Evolutionary conservation across 2,113 vertebrate species (phyloP).

Genomic region (Rhea pennata): DNA sequence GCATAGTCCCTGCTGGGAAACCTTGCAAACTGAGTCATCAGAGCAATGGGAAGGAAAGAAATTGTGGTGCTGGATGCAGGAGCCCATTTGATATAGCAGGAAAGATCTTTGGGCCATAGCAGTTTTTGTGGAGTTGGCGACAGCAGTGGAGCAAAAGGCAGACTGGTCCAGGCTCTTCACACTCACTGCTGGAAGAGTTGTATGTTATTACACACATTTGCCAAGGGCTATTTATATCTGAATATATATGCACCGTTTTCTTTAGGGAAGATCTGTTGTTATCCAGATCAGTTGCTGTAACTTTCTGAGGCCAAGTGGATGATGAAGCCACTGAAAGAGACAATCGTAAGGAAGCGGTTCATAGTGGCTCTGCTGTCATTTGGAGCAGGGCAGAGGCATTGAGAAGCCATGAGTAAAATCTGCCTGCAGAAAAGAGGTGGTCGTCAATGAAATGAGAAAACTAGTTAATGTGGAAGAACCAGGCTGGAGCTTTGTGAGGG

Average conservation of each 20-base stretch:
- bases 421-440: neutral
- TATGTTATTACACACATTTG: neutral
- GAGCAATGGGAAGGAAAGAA: neutral
- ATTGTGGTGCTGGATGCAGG: neutral
- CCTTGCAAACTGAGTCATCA: neutral
- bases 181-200: neutral
- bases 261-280: neutral
- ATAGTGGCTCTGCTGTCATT: neutral
- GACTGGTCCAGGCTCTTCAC: neutral
- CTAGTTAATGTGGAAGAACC: neutral
- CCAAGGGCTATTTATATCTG: neutral
- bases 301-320: neutral
- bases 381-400: neutral
- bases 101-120: neutral
- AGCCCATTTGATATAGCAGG: neutral
- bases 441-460: neutral
- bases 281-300: neutral
- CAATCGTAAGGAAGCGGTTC: neutral
- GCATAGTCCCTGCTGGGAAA: neutral
- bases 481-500: neutral
- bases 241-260: accelerated
- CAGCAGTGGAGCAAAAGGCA: neutral
- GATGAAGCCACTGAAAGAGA: neutral
- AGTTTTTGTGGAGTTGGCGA: neutral
- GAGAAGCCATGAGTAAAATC: neutral